Evolutionary conservation across 2,113 vertebrate species (phyloP), one percentile per base, ranked within the genome.

Genomic region (Indicator indicator): DNA sequence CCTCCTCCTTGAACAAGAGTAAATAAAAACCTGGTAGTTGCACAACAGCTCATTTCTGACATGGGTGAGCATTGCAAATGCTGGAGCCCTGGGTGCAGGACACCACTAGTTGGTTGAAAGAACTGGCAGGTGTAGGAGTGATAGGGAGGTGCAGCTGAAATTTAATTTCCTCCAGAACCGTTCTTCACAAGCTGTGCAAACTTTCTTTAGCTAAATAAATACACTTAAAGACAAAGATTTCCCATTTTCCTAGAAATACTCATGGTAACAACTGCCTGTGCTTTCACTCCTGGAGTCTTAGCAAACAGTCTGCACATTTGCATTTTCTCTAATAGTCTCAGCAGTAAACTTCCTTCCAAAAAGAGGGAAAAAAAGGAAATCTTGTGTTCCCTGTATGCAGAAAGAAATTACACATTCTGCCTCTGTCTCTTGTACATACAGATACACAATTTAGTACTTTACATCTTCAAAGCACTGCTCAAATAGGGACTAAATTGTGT

Each of bases 311-410:
- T 68, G 90, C 82, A 55, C 94, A 97, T 97, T 98, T 97, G 96
- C 97, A 96, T 97, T 97, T 98, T 95, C 97, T 97, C 94, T 97
- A 97, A 97, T 97, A 93, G 95, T 96, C 97, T 97, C 97, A 97
- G 97, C 97, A 97, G 97, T 97, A 89, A 96, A 94, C 94, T 97
- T 96, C 86, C 89, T 96, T 97, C 95, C 94, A 91, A 95, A 97
- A 97, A 86, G 86, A 96, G 84, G 96, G 81, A 83, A 56, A 83
- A 96, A 96, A 97, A 88, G 82, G 95, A 96, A 98, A 97, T 95
- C 90, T 93, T 83, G 91, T 81, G 92, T 86, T 97, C 88, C 79
- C 71, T 93, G 85, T 97, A 96, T 94, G 90, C 94, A 88, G 84
- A 93, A 95, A 94, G 95, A 93, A 98, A 95, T 87, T 95, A 96